A percentile compares a stretch with the other conserved stretches of the same genome.
These are phyloP conservation scores for Buathra laborator DNA, from an alignment of 2,888 invertebrate species.

Conservation along the genomic window DNA sequence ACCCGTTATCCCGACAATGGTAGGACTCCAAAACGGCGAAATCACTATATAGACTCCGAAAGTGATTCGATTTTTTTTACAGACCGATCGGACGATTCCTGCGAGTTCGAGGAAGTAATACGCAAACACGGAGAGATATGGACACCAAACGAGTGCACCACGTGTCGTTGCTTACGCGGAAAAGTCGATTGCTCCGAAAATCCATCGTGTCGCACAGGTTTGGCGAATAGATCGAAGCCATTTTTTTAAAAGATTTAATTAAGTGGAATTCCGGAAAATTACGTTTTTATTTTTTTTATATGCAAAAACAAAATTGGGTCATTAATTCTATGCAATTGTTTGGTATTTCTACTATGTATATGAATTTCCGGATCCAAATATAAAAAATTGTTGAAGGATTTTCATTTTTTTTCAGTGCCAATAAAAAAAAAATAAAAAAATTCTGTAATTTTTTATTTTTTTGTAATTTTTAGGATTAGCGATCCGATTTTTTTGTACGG, in stretches of 20 bases:
- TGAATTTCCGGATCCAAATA: no score
- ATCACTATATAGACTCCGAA: neutral
- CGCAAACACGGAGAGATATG: constrained; percentile 87
- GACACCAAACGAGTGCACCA: constrained; percentile 90
- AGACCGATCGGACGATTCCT: constrained; percentile 51
- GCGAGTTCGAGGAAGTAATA: constrained; percentile 72
- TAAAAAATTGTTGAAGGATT: no score
- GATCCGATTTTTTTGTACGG: no score
- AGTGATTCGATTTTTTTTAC: neutral
- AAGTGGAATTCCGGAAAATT: neutral
- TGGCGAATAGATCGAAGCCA: constrained; percentile 2
- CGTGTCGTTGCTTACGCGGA: constrained; percentile 90
- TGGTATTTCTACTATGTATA: no score
- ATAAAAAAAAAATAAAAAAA: no score
- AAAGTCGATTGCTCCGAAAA: constrained; percentile 86
- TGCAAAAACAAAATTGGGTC: no score
- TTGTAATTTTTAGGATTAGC: no score
- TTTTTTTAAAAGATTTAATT: no score
- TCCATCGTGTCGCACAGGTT: constrained; percentile 68
- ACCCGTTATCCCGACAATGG: constrained; percentile 48
- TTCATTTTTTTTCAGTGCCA: no score
- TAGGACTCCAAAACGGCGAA: neutral
- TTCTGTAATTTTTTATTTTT: no score
- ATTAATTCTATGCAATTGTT: no score
- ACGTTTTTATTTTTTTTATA: no score